Percentiles rank a stretch among this genome's conserved stretches.
Conservation (phyloP, 2,113 vertebrate species). For the Myxocyprinus asiaticus region DNA sequence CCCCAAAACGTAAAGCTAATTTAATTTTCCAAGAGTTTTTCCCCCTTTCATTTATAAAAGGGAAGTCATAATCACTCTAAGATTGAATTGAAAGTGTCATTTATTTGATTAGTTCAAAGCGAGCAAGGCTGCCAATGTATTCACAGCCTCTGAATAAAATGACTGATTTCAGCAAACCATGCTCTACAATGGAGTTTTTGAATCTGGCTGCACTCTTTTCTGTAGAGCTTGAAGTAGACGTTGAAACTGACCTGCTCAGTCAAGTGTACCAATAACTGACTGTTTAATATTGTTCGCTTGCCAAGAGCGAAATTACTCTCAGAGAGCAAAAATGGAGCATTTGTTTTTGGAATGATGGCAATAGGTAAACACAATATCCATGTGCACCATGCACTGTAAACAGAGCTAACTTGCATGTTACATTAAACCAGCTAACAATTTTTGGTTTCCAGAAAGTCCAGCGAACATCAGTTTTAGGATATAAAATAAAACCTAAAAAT, state of each 20-base stretch:
- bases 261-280: constrained; percentile 47
- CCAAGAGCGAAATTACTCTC: constrained; percentile 38
- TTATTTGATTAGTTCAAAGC: constrained; percentile 66
- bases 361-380: not conserved
- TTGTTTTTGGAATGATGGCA: constrained; percentile 8
- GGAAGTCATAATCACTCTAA: constrained; percentile 60
- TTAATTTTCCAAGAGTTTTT: constrained; percentile 65
- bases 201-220: constrained; percentile 44
- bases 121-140: constrained; percentile 33
- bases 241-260: constrained; percentile 22
- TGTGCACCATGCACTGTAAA: not conserved
- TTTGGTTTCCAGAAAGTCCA: too few relatives aligned
- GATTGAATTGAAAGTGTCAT: constrained; percentile 63
- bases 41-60: constrained; percentile 46
- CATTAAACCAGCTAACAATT: too few relatives aligned
- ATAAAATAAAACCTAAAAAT: too few relatives aligned
- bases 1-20: constrained; percentile 60
- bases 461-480: too few relatives aligned
- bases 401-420: too few relatives aligned
- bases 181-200: constrained; percentile 42
- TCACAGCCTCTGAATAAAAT: constrained; percentile 50
- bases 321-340: constrained; percentile 16
- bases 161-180: constrained; percentile 27
- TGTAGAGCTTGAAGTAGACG: not conserved
- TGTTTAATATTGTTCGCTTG: constrained; percentile 36